These are phyloP conservation scores for Petrocephalus schoutedeni DNA, from an alignment of 2,797 vertebrate species.

Conservation along the genomic window DNA sequence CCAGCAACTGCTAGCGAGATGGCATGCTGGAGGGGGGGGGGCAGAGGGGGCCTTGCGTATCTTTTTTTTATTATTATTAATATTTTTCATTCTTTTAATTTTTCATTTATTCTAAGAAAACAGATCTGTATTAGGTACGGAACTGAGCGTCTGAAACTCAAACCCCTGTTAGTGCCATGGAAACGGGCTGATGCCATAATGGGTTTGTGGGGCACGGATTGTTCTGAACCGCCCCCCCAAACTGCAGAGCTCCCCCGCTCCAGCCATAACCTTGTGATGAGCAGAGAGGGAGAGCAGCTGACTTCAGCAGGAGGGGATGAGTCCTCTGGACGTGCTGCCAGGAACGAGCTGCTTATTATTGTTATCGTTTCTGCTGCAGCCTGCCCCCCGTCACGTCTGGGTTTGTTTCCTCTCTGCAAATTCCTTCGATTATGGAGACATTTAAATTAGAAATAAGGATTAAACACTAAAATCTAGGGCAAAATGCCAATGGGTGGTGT, in stretches of 20 bases:
- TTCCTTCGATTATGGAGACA: not conserved
- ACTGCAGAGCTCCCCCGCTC: not conserved
- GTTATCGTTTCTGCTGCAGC: not conserved
- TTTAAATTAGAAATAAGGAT: not conserved
- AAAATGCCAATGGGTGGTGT: not conserved
- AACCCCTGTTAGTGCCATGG: not conserved
- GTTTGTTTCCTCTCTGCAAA: not conserved
- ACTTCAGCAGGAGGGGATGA: not conserved
- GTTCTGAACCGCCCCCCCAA: not conserved
- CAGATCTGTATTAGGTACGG: constrained; percentile 49
- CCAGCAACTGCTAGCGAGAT: constrained; percentile 93
- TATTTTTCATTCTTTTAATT: constrained; percentile 34
- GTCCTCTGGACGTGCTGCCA: not conserved
- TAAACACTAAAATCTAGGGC: not conserved
- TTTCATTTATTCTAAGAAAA: constrained; percentile 38
- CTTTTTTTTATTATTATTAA: constrained; percentile 37
- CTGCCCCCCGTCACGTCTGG: not conserved
- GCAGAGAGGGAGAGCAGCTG: not conserved
- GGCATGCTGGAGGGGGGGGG: constrained; percentile 39
- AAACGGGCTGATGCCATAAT: not conserved
- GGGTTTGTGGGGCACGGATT: not conserved
- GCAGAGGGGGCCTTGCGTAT: constrained; percentile 32
- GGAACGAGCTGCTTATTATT: not conserved
- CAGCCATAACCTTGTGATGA: not conserved
- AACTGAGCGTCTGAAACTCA: constrained; percentile 28